phyloP scores from a whole-genome alignment of 2,113 vertebrate genomes.

The Pseudonaja textilis region DNA sequence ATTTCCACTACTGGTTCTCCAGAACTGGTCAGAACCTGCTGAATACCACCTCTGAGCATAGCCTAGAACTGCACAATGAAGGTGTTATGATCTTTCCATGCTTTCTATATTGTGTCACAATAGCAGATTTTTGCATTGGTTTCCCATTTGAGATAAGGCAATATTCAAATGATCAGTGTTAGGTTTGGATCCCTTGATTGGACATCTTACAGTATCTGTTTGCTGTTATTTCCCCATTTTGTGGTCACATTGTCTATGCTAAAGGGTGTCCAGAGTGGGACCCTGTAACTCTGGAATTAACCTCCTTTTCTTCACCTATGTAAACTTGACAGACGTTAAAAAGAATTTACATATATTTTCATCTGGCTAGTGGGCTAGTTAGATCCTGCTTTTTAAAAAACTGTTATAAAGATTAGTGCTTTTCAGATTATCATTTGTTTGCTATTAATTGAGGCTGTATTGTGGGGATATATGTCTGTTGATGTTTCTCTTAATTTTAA shows the following conservation, averaged over 20 bases:
- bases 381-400: neutral
- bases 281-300: neutral
- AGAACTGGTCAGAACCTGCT: no score
- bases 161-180: neutral
- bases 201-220: neutral
- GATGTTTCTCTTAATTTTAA: neutral
- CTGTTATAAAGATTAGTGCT: neutral
- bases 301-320: neutral
- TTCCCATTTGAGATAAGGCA: neutral
- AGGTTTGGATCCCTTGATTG: neutral
- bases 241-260: neutral
- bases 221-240: neutral
- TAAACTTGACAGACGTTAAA: neutral
- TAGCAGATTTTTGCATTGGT: neutral
- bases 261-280: neutral
- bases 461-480: neutral
- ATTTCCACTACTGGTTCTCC: no score
- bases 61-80: neutral
- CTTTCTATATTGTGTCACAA: neutral
- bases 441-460: neutral
- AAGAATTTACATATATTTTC: neutral
- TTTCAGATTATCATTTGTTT: neutral
- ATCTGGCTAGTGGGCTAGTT: neutral
- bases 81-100: neutral
- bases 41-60: no score